Percentiles rank a stretch among this genome's conserved stretches.
These are phyloP conservation scores for Phyto melanocephala DNA, from an alignment of 2,888 invertebrate species.

Conservation along the genomic window DNA sequence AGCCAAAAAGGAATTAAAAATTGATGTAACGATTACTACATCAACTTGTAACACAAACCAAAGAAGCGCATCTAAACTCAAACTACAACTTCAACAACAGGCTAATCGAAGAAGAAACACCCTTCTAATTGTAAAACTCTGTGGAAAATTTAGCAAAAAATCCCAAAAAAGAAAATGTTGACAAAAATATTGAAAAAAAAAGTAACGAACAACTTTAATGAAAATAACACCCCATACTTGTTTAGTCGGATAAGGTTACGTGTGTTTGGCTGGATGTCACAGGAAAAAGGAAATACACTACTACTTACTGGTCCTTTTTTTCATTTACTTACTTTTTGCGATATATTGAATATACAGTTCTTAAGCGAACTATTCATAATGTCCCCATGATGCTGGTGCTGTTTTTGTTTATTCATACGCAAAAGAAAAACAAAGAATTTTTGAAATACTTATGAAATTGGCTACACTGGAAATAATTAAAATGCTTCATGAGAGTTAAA, in stretches of 20 bases:
- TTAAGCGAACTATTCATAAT: conserved; percentile 40
- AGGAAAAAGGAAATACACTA: conserved; percentile 58
- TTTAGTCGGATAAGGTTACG: background rate
- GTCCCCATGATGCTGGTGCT: background rate
- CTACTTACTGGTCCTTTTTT: conserved; percentile 51
- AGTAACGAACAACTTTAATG: conserved; percentile 50
- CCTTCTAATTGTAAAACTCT: conserved; percentile 1
- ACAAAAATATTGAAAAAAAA: conserved; percentile 12
- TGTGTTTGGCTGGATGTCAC: conserved; percentile 25
- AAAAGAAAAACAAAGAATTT: conserved; percentile 31
- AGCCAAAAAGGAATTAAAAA: conserved; percentile 75
- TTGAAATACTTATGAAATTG: background rate
- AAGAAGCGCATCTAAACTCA: conserved; percentile 23
- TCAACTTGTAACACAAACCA: conserved; percentile 70
- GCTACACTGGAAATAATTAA: conserved; percentile 18
- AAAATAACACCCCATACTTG: conserved; percentile 34
- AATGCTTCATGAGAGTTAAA: too few relatives aligned
- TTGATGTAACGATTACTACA: conserved; percentile 78
- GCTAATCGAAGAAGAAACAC: conserved; percentile 18
- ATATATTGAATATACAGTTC: background rate
- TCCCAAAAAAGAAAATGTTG: conserved; percentile 31
- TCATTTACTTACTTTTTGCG: background rate
- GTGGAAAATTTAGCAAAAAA: background rate
- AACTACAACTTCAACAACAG: background rate
- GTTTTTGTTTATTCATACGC: conserved; percentile 52